Evolutionary conservation across 2,797 vertebrate genomes (phyloP).

Genomic region (Enteromius radiatus): DNA sequence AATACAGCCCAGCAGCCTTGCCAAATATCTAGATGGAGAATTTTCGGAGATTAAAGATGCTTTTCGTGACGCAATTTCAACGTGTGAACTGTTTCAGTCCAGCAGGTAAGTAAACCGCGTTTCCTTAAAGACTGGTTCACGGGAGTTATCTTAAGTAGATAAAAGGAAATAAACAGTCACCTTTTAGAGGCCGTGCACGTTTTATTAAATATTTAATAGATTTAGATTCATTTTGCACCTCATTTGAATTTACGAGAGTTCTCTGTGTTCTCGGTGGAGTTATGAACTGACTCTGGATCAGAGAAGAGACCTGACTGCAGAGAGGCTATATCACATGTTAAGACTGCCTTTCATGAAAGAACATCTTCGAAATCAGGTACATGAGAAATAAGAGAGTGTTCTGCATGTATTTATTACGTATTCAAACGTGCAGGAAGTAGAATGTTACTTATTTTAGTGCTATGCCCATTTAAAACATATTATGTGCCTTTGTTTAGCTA

Average conservation of each 20-base stretch:
- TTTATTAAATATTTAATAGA: not conserved
- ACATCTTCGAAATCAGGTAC: slow-evolving; percentile 71
- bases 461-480: slow-evolving; percentile 23
- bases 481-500: slow-evolving; percentile 54
- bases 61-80: slow-evolving; percentile 63
- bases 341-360: slow-evolving; percentile 62
- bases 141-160: not conserved
- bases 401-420: not conserved
- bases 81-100: slow-evolving; percentile 67
- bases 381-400: not conserved
- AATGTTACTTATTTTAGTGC: not conserved
- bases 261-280: slow-evolving; percentile 53
- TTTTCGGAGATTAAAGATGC: slow-evolving; percentile 67
- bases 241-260: not conserved
- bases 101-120: slow-evolving; percentile 59
- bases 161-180: not conserved
- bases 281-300: slow-evolving; percentile 72
- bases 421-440: not conserved
- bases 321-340: slow-evolving; percentile 67
- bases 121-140: slow-evolving; percentile 1
- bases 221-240: not conserved
- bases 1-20: slow-evolving; percentile 54
- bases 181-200: not conserved
- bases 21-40: slow-evolving; percentile 69
- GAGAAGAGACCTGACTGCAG: slow-evolving; percentile 69